phyloP scores from a whole-genome alignment of 2,888 invertebrate genomes.

The Melinaea menophilus region DNA sequence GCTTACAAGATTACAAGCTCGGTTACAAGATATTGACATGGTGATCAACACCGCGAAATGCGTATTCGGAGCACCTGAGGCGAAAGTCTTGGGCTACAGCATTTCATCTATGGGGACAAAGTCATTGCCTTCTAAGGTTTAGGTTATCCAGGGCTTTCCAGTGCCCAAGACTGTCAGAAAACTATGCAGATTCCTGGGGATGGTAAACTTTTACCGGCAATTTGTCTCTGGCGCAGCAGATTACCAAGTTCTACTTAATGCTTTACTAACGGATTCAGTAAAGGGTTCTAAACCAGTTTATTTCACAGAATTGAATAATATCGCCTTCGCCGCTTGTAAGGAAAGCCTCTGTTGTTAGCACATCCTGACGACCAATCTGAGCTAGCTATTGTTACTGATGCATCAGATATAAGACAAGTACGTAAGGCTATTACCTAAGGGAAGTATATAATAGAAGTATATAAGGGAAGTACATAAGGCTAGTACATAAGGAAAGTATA shows the following conservation, averaged over 20 bases:
- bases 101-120: slow-evolving; percentile 36
- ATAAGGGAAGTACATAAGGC: too few species aligned
- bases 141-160: slow-evolving; percentile 33
- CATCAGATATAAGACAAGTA: slow-evolving; percentile 29
- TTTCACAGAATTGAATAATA: slow-evolving; percentile 26
- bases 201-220: slow-evolving; percentile 20
- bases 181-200: slow-evolving; percentile 36
- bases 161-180: slow-evolving; percentile 29
- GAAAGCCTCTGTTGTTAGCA: slow-evolving; percentile 35
- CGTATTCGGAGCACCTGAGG: slow-evolving; percentile 31
- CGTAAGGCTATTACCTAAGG: too few species aligned
- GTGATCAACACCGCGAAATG: slow-evolving; percentile 36
- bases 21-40: slow-evolving; percentile 31
- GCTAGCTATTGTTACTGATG: slow-evolving; percentile 42
- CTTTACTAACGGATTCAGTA: too few species aligned
- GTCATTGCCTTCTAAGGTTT: slow-evolving; percentile 42
- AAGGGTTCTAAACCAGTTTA: slow-evolving; percentile 32
- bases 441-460: too few species aligned
- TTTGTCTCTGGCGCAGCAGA: too few species aligned
- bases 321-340: slow-evolving; percentile 39
- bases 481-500: too few species aligned
- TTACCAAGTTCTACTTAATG: too few species aligned
- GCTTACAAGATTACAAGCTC: too few species aligned
- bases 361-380: slow-evolving; percentile 39
- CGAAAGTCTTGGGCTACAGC: slow-evolving; percentile 34